A percentile compares a stretch with the other conserved stretches of the same genome.
These are phyloP conservation scores for Atherix ibis DNA, from an alignment of 2,888 invertebrate genomes.

Conservation along the genomic window DNA sequence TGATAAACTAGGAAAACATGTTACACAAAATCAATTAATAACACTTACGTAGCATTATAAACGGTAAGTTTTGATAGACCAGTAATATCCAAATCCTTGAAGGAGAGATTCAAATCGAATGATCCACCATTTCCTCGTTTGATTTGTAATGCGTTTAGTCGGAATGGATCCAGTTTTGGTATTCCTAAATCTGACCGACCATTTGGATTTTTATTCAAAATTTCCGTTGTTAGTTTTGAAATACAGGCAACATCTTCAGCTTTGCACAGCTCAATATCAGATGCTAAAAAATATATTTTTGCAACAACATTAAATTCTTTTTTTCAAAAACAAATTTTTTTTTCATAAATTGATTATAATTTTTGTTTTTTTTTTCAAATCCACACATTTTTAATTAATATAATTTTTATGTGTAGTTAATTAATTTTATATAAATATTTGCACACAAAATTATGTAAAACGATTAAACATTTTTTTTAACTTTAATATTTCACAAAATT, in stretches of 20 bases:
- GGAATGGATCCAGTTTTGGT: conserved; percentile 27
- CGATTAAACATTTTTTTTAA: no score
- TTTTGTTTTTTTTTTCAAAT: not conserved
- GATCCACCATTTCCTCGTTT: conserved; percentile 25
- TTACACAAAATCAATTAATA: no score
- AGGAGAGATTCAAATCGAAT: conserved; percentile 23
- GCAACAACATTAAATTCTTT: no score
- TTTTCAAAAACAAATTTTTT: not conserved
- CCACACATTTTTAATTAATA: no score
- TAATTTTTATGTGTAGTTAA: no score
- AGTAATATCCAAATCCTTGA: conserved; percentile 24
- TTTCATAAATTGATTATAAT: not conserved
- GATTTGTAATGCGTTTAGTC: conserved; percentile 23
- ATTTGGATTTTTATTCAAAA: conserved; percentile 21
- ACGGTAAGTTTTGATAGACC: conserved; percentile 24
- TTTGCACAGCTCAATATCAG: conserved; percentile 25
- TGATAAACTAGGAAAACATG: no score
- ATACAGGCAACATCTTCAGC: conserved; percentile 24
- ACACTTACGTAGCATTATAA: conserved; percentile 26
- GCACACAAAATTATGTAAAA: no score
- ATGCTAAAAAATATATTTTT: conserved; percentile 13
- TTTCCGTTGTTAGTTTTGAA: conserved; percentile 18
- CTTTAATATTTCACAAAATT: no score
- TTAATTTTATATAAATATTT: no score
- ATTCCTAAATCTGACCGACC: conserved; percentile 24